These are phyloP conservation scores for Oithona nana DNA, from an alignment of 2,888 invertebrate genomes.

Conservation along the genomic window DNA sequence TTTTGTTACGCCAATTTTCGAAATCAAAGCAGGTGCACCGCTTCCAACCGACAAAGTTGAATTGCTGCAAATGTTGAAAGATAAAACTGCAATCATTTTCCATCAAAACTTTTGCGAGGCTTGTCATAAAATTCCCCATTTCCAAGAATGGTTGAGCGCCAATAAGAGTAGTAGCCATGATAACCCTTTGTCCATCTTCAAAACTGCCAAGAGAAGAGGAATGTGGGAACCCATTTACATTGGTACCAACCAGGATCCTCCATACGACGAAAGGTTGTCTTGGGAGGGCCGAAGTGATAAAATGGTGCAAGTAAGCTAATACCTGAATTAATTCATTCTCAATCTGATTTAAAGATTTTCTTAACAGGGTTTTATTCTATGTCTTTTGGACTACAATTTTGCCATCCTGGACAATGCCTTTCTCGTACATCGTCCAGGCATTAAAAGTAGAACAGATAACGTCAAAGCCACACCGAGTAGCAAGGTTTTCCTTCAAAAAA, in stretches of 20 bases:
- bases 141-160: background rate
- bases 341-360: background rate
- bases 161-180: too few relatives aligned
- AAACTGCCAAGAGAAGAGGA: conserved; percentile 63
- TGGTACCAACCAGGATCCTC: conserved; percentile 46
- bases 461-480: too few relatives aligned
- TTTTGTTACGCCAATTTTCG: background rate
- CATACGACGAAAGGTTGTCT: conserved; percentile 70
- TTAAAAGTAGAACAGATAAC: background rate
- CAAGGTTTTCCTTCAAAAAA: background rate
- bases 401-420: background rate
- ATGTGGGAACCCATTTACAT: conserved; percentile 91
- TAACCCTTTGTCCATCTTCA: conserved; percentile 24
- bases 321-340: background rate
- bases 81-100: conserved; percentile 66
- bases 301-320: conserved; percentile 61
- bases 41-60: background rate
- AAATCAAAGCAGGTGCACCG: background rate
- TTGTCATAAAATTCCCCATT: conserved; percentile 43
- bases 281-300: conserved; percentile 92
- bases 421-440: background rate
- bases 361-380: background rate
- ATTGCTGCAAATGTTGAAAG: conserved; percentile 31
- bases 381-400: background rate
- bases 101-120: conserved; percentile 73